phyloP scores from a whole-genome alignment of 2,113 vertebrate genomes.

The Bubo bubo region DNA sequence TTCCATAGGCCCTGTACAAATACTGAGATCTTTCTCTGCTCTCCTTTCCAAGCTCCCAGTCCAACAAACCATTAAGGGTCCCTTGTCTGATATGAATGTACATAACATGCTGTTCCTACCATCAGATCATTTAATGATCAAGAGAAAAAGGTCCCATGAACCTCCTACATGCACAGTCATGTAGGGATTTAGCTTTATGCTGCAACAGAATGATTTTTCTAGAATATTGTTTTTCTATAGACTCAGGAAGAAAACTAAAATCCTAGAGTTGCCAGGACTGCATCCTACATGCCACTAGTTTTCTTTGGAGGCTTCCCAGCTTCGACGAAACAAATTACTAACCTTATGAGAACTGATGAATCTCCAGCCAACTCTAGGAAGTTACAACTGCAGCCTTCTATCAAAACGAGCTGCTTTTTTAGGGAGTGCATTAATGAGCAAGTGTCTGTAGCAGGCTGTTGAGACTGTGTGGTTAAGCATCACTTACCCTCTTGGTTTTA shows the following conservation, averaged over 20 bases:
- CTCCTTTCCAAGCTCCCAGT: background rate
- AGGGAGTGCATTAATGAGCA: background rate
- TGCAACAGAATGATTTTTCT: background rate
- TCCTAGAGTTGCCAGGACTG: background rate
- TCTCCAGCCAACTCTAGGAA: background rate
- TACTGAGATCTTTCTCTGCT: background rate
- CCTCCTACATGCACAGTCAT: background rate
- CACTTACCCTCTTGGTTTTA: background rate
- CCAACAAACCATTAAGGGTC: background rate
- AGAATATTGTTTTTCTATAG: background rate
- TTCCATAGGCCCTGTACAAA: background rate
- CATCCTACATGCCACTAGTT: background rate
- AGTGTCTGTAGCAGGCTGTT: background rate
- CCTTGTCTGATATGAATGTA: background rate
- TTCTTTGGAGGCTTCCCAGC: background rate
- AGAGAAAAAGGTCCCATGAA: background rate
- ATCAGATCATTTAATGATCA: background rate
- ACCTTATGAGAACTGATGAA: background rate
- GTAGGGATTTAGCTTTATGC: background rate
- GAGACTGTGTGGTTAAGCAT: background rate
- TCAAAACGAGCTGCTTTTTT: background rate
- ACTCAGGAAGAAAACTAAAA: background rate
- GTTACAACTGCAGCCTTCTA: background rate
- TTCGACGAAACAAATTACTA: rapidly evolving
- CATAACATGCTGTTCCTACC: background rate